Conservation (phyloP, 2,888 invertebrate genomes). For the Eupithecia abbreviata region DNA sequence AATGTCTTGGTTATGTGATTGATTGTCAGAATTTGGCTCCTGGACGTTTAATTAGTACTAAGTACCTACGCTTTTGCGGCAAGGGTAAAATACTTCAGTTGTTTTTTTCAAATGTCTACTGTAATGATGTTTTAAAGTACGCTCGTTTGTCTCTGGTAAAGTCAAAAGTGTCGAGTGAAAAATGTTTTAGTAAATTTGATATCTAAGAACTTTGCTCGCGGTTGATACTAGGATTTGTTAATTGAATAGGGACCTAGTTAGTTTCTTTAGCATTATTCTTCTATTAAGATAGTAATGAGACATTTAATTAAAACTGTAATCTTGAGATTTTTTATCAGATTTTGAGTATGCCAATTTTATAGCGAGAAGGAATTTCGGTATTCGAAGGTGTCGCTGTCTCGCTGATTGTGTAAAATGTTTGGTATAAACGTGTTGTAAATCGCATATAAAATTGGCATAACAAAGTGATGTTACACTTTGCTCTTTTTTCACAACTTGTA, state of each 20-base stretch:
- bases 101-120: not conserved
- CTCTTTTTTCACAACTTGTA: conserved; percentile 7
- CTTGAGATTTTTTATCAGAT: not conserved
- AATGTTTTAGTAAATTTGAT: conserved; percentile 5
- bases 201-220: conserved; percentile 3
- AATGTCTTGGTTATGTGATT: too few relatives aligned
- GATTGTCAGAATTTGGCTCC: too few relatives aligned
- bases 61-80: not conserved
- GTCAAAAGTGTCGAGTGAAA: not conserved
- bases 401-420: not conserved
- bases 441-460: not conserved
- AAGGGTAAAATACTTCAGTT: not conserved
- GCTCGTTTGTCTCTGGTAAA: not conserved
- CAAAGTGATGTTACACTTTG: not conserved
- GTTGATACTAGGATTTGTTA: conserved; percentile 32
- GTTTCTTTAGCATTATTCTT: conserved; percentile 25
- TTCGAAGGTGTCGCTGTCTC: not conserved
- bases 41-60: not conserved
- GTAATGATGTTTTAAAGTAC: not conserved
- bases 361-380: not conserved
- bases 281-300: conserved; percentile 10
- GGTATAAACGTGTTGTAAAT: not conserved
- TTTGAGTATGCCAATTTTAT: not conserved
- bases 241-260: conserved; percentile 40
- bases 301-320: not conserved